phyloP scores from a whole-genome alignment of 2,797 vertebrate genomes.

The Vespertilio murinus region DNA sequence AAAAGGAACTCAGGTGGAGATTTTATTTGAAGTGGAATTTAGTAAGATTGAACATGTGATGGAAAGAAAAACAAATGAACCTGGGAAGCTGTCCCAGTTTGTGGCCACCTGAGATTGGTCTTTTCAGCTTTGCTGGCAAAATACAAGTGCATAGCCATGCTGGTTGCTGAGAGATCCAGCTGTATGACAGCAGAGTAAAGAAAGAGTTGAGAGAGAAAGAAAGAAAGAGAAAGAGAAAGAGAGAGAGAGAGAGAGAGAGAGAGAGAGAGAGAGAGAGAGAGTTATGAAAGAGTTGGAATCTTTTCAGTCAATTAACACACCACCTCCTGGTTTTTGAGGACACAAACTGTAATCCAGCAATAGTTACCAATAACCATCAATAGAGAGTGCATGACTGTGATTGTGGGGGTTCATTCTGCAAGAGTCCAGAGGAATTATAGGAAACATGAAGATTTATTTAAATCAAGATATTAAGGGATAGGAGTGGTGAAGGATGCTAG shows the following conservation, averaged over 20 bases:
- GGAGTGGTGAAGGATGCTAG: background rate
- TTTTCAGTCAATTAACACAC: constrained; percentile 4
- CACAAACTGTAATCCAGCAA: background rate
- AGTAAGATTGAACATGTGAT: background rate
- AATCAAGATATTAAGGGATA: background rate
- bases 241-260: background rate
- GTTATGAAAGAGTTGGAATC: background rate
- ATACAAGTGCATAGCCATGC: background rate
- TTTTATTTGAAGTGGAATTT: constrained; percentile 47
- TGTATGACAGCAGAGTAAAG: background rate
- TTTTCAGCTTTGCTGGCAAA: constrained; percentile 45
- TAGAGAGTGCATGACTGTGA: background rate
- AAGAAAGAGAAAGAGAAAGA: background rate
- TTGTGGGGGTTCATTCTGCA: background rate
- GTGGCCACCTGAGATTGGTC: background rate
- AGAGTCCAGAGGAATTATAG: background rate
- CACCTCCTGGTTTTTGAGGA: background rate
- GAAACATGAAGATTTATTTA: constrained; percentile 13
- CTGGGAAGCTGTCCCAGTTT: constrained; percentile 35
- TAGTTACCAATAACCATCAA: background rate
- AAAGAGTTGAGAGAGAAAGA: background rate
- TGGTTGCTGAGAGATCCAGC: background rate
- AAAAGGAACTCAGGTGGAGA: constrained; percentile 44
- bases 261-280: background rate
- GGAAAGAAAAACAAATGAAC: constrained; percentile 37